phyloP scores from a whole-genome alignment of 2,888 invertebrate genomes.

The Amphipyra berbera region DNA sequence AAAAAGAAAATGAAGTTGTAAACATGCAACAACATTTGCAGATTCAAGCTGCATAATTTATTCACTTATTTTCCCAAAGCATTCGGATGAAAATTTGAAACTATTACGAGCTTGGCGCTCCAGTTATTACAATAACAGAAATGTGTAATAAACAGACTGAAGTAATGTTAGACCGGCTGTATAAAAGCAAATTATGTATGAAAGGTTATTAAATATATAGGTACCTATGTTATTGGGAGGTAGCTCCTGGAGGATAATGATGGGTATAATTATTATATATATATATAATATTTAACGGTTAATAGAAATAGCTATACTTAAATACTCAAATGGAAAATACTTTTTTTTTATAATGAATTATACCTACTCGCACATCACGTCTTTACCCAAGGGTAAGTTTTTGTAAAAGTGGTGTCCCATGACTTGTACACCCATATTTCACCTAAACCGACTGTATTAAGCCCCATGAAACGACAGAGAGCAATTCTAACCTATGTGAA shows the following conservation, averaged over 20 bases:
- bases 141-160: constrained; percentile 18
- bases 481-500: too few relatives aligned
- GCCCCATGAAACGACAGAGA: too few relatives aligned
- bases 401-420: too few relatives aligned
- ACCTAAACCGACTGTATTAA: too few relatives aligned
- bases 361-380: too few relatives aligned
- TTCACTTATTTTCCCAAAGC: constrained; percentile 25
- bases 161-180: constrained; percentile 7
- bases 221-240: constrained; percentile 14
- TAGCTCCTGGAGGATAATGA: not conserved
- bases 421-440: too few relatives aligned
- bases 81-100: constrained; percentile 37
- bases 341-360: too few relatives aligned
- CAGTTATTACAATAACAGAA: constrained; percentile 32
- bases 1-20: constrained; percentile 21
- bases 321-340: too few relatives aligned
- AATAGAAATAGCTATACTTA: not conserved
- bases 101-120: constrained; percentile 31
- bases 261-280: too few relatives aligned
- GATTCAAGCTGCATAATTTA: constrained; percentile 21
- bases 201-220: constrained; percentile 15
- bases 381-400: too few relatives aligned
- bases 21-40: constrained; percentile 12
- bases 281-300: not conserved
- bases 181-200: constrained; percentile 16